Evolutionary conservation across 1,140 invertebrate species (phyloP).

Genomic region (Atta cephalotes): DNA sequence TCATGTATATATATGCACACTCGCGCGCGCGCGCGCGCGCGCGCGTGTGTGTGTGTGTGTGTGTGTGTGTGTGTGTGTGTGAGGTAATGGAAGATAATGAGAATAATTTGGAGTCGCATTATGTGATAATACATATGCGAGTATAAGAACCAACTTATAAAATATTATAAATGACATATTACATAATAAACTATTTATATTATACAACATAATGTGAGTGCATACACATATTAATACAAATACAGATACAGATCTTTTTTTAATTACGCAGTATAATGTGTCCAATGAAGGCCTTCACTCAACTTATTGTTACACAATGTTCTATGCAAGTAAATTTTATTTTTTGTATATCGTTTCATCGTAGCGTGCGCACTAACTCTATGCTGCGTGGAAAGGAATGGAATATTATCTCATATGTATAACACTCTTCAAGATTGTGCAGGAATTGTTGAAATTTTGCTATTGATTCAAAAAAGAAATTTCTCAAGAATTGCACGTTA

Average conservation of each 20-base stretch:
- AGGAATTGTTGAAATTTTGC: conserved; percentile 22
- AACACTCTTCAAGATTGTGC: conserved; percentile 12
- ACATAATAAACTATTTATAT: conserved; percentile 82
- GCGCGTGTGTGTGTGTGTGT: no score
- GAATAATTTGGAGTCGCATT: conserved; percentile 51
- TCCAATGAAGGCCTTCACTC: not conserved
- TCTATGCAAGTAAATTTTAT: not conserved
- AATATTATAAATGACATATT: conserved; percentile 75
- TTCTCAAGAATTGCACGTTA: not conserved
- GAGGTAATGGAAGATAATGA: not conserved
- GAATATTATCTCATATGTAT: conserved; percentile 23
- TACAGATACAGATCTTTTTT: conserved; percentile 67
- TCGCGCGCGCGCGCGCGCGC: no score
- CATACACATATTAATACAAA: conserved; percentile 72
- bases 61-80: no score
- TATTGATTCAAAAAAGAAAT: not conserved
- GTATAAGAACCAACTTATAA: conserved; percentile 72
- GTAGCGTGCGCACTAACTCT: not conserved
- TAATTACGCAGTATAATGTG: conserved; percentile 32
- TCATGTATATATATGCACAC: not conserved
- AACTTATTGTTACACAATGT: not conserved
- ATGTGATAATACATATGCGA: conserved; percentile 58
- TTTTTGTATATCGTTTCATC: conserved; percentile 8
- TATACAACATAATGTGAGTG: conserved; percentile 80
- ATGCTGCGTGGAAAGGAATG: conserved; percentile 66